A percentile compares a stretch with the other conserved stretches of the same genome.
These are phyloP conservation scores for Metopolophium dirhodum DNA, from an alignment of 1,140 invertebrate genomes.

Conservation along the genomic window DNA sequence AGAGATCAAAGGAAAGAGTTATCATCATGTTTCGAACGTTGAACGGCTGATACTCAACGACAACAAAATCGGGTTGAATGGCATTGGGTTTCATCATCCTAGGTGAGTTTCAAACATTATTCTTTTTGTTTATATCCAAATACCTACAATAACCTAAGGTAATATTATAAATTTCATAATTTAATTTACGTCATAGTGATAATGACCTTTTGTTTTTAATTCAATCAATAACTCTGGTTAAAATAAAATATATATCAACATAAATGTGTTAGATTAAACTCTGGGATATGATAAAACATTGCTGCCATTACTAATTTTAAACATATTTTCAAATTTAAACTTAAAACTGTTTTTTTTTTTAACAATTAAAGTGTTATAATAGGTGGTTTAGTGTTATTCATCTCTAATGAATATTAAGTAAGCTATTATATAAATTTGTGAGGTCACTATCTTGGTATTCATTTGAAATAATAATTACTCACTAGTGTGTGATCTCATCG, in stretches of 20 bases:
- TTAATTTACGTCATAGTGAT: neutral
- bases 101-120: slow-evolving; percentile 58
- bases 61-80: slow-evolving; percentile 73
- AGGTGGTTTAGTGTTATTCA: neutral
- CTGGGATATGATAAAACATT: neutral
- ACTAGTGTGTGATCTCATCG: slow-evolving; percentile 28
- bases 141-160: neutral
- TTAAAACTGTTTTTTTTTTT: neutral
- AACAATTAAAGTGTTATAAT: neutral
- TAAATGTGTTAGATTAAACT: neutral
- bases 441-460: neutral
- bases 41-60: slow-evolving; percentile 77
- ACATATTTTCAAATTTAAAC: neutral
- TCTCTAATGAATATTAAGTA: slow-evolving; percentile 16
- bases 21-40: slow-evolving; percentile 77
- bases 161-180: neutral
- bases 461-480: neutral
- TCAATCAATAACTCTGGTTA: neutral
- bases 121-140: neutral
- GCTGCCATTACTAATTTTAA: neutral
- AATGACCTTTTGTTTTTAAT: neutral
- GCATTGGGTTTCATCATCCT: slow-evolving; percentile 71
- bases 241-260: neutral
- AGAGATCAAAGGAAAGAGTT: slow-evolving; percentile 78
- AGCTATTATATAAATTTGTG: neutral